Evolutionary conservation across 64 coral and sea anemone species (phyloP).

Genomic region (Acropora yongei): DNA sequence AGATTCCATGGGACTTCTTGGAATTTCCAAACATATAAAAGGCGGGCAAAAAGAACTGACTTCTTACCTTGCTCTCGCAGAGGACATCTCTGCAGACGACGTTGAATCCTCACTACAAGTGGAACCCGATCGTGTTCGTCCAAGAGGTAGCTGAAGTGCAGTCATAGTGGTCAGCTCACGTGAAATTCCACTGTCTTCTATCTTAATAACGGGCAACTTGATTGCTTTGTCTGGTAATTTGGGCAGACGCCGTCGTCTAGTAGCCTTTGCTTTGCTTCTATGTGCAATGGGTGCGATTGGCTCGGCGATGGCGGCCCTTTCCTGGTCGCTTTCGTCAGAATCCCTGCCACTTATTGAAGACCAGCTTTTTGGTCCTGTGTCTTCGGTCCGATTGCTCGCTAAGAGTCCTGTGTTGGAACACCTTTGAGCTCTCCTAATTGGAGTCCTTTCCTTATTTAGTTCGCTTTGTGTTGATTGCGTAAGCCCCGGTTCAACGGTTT

Average conservation of each 20-base stretch:
- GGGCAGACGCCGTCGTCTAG: slow-evolving; percentile 13
- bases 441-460: neutral
- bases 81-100: slow-evolving; percentile 11
- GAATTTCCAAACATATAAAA: neutral
- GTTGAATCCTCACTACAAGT: slow-evolving; percentile 20
- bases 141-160: neutral
- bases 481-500: neutral
- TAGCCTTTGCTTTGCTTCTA: neutral
- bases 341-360: slow-evolving; percentile 16
- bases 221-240: slow-evolving; percentile 8
- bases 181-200: slow-evolving; percentile 27
- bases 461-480: neutral
- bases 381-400: neutral
- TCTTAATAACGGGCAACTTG: slow-evolving; percentile 39
- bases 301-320: neutral
- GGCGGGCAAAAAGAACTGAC: neutral
- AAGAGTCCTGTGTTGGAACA: slow-evolving; percentile 12
- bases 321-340: slow-evolving; percentile 17
- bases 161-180: neutral
- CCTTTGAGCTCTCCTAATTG: slow-evolving; percentile 1
- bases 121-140: slow-evolving; percentile 15
- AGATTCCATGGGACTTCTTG: too few relatives aligned
- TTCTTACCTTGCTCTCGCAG: slow-evolving; percentile 19
- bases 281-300: slow-evolving; percentile 3
- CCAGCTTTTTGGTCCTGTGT: neutral